These are phyloP conservation scores for Pangasius larnaudii DNA, from an alignment of 2,797 vertebrate species.

Conservation along the genomic window DNA sequence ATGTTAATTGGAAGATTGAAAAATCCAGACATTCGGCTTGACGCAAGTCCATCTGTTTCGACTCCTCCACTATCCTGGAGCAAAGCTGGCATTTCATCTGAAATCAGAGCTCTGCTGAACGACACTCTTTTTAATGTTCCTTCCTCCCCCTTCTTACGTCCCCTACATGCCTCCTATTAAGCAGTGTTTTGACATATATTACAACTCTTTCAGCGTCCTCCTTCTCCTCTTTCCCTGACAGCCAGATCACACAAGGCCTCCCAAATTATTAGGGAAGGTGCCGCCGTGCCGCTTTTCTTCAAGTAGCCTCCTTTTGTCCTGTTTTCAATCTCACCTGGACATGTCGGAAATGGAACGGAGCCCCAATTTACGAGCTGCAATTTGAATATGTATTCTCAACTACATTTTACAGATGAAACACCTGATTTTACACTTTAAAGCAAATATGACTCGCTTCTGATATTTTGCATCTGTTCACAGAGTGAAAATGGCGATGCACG, in stretches of 20 bases:
- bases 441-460: conserved; percentile 4
- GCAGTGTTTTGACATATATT: conserved; percentile 80
- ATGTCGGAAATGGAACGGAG: conserved; percentile 66
- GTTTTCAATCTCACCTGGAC: conserved; percentile 72
- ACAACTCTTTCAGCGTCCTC: conserved; percentile 63
- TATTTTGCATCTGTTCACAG: background rate
- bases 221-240: conserved; percentile 59
- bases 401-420: conserved; percentile 29
- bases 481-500: background rate
- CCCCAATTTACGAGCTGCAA: conserved; percentile 57
- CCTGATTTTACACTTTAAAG: conserved; percentile 35
- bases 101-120: conserved; percentile 72
- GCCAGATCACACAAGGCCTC: conserved; percentile 72
- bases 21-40: background rate
- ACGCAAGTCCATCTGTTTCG: background rate
- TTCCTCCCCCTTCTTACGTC: conserved; percentile 53
- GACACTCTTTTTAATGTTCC: conserved; percentile 62
- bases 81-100: conserved; percentile 78
- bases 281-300: conserved; percentile 56
- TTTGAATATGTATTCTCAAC: conserved; percentile 73
- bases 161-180: conserved; percentile 64
- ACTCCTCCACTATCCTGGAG: conserved; percentile 72
- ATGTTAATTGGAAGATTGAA: background rate
- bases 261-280: conserved; percentile 71
- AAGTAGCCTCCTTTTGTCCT: conserved; percentile 58